Conservation (phyloP, 23 tunicate species). For the Halocynthia aurantium region DNA sequence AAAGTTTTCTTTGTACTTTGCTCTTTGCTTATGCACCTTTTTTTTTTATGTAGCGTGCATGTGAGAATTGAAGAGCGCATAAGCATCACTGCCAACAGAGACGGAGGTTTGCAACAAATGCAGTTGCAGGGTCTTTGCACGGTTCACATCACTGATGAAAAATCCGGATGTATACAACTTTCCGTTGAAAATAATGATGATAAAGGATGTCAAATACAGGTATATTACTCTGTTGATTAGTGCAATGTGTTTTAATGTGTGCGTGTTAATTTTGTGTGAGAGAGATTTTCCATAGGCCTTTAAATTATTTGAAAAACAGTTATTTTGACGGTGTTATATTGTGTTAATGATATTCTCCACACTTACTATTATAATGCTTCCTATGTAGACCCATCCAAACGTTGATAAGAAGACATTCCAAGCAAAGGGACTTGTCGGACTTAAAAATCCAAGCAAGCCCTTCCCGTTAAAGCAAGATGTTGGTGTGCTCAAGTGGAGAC, state of each 20-base stretch:
- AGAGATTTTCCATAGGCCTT: too few relatives aligned
- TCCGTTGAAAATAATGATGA: conserved; percentile 53
- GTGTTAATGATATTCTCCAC: neutral
- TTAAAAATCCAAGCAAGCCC: conserved; percentile 83
- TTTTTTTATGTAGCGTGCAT: conserved; percentile 48
- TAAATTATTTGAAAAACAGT: too few relatives aligned
- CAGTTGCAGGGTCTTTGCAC: conserved; percentile 56
- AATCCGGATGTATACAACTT: conserved; percentile 43
- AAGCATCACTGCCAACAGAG: conserved; percentile 64
- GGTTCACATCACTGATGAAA: conserved; percentile 68
- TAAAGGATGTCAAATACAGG: conserved; percentile 75
- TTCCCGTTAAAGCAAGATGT: conserved; percentile 97
- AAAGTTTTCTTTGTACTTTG: too few relatives aligned
- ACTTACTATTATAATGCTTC: neutral
- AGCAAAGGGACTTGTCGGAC: conserved; percentile 43
- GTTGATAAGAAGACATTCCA: conserved; percentile 83
- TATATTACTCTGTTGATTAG: neutral
- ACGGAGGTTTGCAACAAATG: conserved; percentile 81
- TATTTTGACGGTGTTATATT: neutral
- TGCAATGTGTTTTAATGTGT: neutral
- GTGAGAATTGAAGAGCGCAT: conserved; percentile 84
- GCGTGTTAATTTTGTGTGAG: too few relatives aligned
- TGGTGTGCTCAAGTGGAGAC: conserved; percentile 84
- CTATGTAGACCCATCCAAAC: conserved; percentile 78
- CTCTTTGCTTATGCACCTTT: too few relatives aligned